A percentile compares a stretch with the other conserved stretches of the same genome.
These are phyloP conservation scores for Acronicta aceris DNA, from an alignment of 2,888 invertebrate genomes.

Conservation along the genomic window DNA sequence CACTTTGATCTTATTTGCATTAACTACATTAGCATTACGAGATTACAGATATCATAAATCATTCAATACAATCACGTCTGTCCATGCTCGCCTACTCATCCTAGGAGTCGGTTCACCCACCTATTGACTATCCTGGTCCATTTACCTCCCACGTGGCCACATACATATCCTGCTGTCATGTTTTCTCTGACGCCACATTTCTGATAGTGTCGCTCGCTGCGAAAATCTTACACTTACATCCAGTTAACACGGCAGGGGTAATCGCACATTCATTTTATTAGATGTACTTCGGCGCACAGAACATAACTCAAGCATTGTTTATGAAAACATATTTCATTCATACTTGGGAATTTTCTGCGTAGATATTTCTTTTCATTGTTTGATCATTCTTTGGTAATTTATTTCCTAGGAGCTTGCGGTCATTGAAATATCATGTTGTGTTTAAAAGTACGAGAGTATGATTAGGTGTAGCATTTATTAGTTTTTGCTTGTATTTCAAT, in stretches of 20 bases:
- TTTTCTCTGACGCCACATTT: constrained; percentile 26
- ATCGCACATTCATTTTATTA: constrained; percentile 46
- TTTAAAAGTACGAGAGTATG: constrained; percentile 8
- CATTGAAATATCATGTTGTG: constrained; percentile 30
- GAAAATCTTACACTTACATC: constrained; percentile 44
- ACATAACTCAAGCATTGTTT: constrained; percentile 54
- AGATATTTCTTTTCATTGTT: constrained; percentile 57
- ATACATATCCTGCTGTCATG: constrained; percentile 45
- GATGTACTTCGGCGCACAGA: constrained; percentile 34
- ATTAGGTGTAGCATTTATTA: constrained; percentile 36
- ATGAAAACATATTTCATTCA: constrained; percentile 51
- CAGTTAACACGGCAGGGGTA: constrained; percentile 35
- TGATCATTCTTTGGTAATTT: constrained; percentile 39
- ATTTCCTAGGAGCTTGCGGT: constrained; percentile 30
- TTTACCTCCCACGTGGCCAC: constrained; percentile 68
- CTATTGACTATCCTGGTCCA: constrained; percentile 62
- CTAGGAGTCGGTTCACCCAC: constrained; percentile 61
- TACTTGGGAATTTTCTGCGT: constrained; percentile 51
- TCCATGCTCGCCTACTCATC: constrained; percentile 65
- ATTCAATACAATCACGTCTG: constrained; percentile 59
- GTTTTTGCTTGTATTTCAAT: constrained; percentile 49
- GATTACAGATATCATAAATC: constrained; percentile 70
- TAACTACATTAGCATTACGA: constrained; percentile 64
- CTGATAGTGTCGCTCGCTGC: constrained; percentile 29
- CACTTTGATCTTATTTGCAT: constrained; percentile 56